Percentiles rank a stretch among this genome's conserved stretches.
phyloP scores from a whole-genome alignment of 2,888 invertebrate species.

The Plebejus anna region DNA sequence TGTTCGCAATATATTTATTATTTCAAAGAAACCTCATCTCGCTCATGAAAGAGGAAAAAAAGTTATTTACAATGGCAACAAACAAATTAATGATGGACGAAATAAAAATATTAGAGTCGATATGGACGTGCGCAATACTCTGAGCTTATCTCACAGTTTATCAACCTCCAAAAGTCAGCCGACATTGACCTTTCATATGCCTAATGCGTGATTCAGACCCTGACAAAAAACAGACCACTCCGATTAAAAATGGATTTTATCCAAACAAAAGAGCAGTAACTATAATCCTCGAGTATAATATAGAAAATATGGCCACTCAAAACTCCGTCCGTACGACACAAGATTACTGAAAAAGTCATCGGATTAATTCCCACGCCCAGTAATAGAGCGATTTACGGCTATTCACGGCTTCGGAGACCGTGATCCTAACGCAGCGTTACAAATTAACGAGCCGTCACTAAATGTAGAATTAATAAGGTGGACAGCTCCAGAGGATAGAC shows the following conservation, averaged over 20 bases:
- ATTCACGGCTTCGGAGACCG: background rate
- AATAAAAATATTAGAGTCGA: background rate
- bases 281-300: too few species aligned
- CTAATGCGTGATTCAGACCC: constrained; percentile 6
- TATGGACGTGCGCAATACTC: background rate
- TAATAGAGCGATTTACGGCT: background rate
- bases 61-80: background rate
- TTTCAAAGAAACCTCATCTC: background rate
- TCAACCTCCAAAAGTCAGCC: constrained; percentile 2
- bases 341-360: background rate
- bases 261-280: too few species aligned
- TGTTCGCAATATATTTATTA: background rate
- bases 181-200: constrained; percentile 11
- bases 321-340: background rate
- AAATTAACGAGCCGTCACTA: constrained; percentile 7
- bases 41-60: background rate
- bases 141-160: constrained; percentile 7
- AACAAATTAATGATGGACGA: background rate
- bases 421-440: background rate
- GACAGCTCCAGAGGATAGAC: background rate
- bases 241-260: background rate
- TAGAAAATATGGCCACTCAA: background rate
- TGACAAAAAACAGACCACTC: background rate
- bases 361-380: background rate
- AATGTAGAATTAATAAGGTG: background rate